A percentile compares a stretch with the other conserved stretches of the same genome.
phyloP scores from a whole-genome alignment of 2,797 vertebrate genomes.

The Anguilla marmorata region DNA sequence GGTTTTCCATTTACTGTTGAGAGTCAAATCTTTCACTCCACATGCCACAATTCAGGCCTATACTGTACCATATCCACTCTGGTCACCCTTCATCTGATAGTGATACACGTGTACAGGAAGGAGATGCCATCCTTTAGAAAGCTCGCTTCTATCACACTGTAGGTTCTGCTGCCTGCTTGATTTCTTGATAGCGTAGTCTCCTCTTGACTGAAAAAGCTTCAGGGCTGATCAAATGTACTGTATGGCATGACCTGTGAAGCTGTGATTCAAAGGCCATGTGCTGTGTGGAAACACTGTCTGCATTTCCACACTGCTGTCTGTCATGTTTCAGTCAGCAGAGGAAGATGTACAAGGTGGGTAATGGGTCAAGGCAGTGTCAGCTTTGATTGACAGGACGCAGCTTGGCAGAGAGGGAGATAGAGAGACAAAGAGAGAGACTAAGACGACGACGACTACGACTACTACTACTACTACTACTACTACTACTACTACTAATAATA shows the following conservation, averaged over 20 bases:
- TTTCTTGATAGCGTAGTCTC: neutral
- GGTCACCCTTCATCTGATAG: neutral
- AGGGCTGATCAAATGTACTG: neutral
- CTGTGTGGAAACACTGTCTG: neutral
- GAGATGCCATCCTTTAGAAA: neutral
- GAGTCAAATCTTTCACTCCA: neutral
- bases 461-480: too few relatives aligned
- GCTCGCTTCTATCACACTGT: neutral
- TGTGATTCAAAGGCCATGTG: neutral
- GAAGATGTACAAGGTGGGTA: neutral
- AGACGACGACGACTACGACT: neutral
- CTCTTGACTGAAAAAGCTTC: neutral
- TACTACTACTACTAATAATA: too few relatives aligned
- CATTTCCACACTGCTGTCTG: neutral
- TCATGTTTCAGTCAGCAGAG: neutral
- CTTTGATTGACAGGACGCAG: neutral
- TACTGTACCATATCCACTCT: neutral
- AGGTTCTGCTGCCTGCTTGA: neutral
- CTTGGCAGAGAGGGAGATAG: neutral
- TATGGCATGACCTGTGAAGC: neutral
- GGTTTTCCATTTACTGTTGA: neutral
- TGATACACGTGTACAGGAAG: neutral
- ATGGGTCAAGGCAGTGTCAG: neutral
- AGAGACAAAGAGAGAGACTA: neutral
- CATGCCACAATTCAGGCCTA: neutral